Percentiles rank a stretch among this genome's conserved stretches.
These are phyloP conservation scores for Cerastis leucographa DNA, from an alignment of 2,888 invertebrate genomes.

Conservation along the genomic window DNA sequence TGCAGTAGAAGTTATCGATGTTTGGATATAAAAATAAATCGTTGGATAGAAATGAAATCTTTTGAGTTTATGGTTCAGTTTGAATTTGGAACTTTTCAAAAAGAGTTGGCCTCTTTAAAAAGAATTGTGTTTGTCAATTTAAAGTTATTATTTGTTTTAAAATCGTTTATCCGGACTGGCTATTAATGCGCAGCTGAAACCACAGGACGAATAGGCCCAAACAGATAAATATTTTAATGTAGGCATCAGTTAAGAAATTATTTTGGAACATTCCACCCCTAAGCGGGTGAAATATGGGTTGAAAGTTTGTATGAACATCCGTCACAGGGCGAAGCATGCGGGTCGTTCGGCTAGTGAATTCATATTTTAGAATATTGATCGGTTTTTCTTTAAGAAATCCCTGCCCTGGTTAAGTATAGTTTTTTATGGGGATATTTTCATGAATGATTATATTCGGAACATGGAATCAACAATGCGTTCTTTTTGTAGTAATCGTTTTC, in stretches of 20 bases:
- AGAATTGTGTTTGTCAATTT: not conserved
- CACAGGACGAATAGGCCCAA: not conserved
- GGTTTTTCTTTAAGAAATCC: not conserved
- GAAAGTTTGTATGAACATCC: not conserved
- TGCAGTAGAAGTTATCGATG: slow-evolving; percentile 47
- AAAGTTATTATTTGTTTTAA: not conserved
- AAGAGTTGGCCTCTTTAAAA: not conserved
- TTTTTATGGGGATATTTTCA: not conserved
- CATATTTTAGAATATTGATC: not conserved
- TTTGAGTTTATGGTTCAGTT: slow-evolving; percentile 21
- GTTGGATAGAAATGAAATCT: slow-evolving; percentile 6
- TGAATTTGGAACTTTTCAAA: not conserved
- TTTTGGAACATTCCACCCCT: not conserved
- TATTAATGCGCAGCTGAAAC: not conserved
- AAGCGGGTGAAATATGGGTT: not conserved
- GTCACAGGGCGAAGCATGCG: not conserved
- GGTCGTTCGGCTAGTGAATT: not conserved
- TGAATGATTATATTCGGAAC: not conserved
- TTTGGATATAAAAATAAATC: slow-evolving; percentile 34
- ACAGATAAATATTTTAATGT: not conserved
- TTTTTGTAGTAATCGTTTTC: not conserved
- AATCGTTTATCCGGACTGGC: not conserved
- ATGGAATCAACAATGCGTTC: not conserved
- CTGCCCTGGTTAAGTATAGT: not conserved
- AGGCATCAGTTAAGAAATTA: not conserved